These are phyloP conservation scores for Tokudaia muenninki DNA, from an alignment of 2,797 vertebrate species.

Conservation along the genomic window DNA sequence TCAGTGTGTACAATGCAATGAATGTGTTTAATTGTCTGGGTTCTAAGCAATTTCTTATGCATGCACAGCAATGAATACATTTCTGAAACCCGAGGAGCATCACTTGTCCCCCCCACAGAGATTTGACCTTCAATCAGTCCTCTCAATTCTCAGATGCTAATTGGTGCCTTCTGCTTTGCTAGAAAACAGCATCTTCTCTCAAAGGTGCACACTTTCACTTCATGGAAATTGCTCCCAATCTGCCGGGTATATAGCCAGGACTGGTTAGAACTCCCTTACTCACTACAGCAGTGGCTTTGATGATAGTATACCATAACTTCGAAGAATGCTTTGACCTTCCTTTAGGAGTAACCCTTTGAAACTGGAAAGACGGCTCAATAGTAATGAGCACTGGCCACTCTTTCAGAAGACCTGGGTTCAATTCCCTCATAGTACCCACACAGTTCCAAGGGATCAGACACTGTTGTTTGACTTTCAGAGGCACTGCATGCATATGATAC, in stretches of 20 bases:
- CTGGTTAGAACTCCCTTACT: not conserved
- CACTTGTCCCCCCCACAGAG: not conserved
- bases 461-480: not conserved
- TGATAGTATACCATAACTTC: not conserved
- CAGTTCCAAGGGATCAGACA: not conserved
- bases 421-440: not conserved
- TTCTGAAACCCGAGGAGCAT: slow-evolving; percentile 12
- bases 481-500: not conserved
- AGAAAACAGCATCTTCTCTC: not conserved
- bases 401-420: not conserved
- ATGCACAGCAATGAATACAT: not conserved
- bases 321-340: not conserved
- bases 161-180: not conserved
- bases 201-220: not conserved
- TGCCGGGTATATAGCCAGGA: not conserved
- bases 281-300: not conserved
- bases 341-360: not conserved
- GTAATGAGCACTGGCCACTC: not conserved
- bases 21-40: not conserved
- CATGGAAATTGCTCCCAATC: not conserved
- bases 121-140: not conserved
- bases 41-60: not conserved
- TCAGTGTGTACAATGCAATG: not conserved
- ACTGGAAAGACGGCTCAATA: not conserved
- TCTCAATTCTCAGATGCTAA: not conserved